Base-by-base conservation (phyloP, 2,888 invertebrate genomes). In the Prosopocoilus inquinatus region DNA sequence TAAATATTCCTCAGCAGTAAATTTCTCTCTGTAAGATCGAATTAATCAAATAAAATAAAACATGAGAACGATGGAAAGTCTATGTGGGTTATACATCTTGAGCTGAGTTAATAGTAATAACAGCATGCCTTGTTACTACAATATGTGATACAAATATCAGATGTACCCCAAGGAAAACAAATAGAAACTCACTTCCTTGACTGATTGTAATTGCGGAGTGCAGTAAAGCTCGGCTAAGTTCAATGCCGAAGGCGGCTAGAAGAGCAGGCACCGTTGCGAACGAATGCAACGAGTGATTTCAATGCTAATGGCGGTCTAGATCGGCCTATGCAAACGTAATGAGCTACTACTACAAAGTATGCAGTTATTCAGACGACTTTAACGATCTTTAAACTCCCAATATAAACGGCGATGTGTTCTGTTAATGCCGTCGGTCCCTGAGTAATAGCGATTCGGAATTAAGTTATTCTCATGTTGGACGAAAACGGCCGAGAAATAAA, bases 221-320 rank as follows among this genome's bases (percentile, higher is more conserved):
- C 59, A 43, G 59, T 59, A 59, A 59, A 47, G 53, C 50, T 53
- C 53, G 53, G 38, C 50, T 45, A 43, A 60, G 60, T 57, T 60
- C 57, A 46, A 46, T 60, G 57, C 60, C 49, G 47, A 57, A 46
- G 55, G 57, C 57, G 47, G 50, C 53, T 48, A 59, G 50, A 55
- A 28, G 20, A 28, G 56, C 50, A 48, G n/a, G 50, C 55, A 28
- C 20, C 57, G 54, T 57, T 55, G 45, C 55, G 48, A 52, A 50
- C 49, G 45, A 50, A 51, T 32, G 57, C 48, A 55, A 53, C 55
- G 52, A 50, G 57, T 55, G 36, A 52, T 58, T 58, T 55, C 58
- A 47, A 55, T 55, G 58, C 55, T 55, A 58, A 58, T 55, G 49
- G 55, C 51, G 45, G 55, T 55, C 57, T 50, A 52, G 60, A 60